phyloP scores from a whole-genome alignment of 1,140 invertebrate species.

The Pseudachorutes palmiensis region DNA sequence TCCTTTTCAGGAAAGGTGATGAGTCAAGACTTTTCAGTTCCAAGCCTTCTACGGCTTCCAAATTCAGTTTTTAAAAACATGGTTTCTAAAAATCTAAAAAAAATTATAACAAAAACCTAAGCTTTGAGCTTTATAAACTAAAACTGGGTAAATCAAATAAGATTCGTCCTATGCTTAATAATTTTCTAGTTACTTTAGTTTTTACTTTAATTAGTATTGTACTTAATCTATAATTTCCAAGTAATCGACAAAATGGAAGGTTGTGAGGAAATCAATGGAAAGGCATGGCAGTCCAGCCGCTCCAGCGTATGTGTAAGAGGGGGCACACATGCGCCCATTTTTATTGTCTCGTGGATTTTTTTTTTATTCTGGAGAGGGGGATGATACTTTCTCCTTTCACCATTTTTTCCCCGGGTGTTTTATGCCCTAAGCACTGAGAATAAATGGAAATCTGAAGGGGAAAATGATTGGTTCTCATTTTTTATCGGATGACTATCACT shows the following conservation, averaged over 20 bases:
- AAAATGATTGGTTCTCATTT: conserved; percentile 17
- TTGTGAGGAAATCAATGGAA: not conserved
- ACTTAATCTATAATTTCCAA: not conserved
- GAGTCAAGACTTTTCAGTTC: conserved; percentile 6
- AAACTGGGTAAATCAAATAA: too few species aligned
- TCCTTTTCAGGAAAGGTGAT: not conserved
- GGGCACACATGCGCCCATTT: conserved; percentile 12
- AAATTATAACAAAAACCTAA: conserved; percentile 1
- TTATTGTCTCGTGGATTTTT: not conserved
- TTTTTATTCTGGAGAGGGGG: not conserved
- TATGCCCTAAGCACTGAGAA: too few species aligned
- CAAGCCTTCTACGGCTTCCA: not conserved
- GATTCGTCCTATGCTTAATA: too few species aligned
- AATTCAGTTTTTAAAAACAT: not conserved
- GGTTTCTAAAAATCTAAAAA: not conserved
- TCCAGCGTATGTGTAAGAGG: not conserved
- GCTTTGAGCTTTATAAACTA: too few species aligned
- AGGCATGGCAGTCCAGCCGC: not conserved
- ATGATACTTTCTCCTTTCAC: not conserved
- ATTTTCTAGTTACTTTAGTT: not conserved
- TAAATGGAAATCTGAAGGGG: not conserved
- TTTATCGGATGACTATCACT: conserved; percentile 10
- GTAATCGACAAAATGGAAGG: not conserved
- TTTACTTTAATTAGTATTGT: not conserved
- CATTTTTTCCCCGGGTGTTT: not conserved